Conservation (phyloP, 2,888 invertebrate genomes). For the Lutraria lutraria region DNA sequence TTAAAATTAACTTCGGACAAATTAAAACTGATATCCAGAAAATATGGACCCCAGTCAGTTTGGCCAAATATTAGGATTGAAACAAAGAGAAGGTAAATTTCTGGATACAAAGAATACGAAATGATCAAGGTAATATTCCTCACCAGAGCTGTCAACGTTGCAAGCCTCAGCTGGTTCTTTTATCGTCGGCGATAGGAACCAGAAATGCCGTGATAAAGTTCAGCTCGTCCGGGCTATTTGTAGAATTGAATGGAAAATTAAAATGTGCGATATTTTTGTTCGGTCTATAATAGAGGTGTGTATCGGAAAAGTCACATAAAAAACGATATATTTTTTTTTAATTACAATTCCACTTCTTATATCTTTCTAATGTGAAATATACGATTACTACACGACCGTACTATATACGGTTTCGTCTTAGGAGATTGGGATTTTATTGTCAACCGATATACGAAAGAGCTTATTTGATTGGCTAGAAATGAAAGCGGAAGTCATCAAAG, state of each 20-base stretch:
- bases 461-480: constrained; percentile 32
- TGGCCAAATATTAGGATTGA: neutral
- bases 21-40: too few species aligned
- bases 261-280: neutral
- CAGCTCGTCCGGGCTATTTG: neutral
- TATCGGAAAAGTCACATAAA: too few species aligned
- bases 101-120: too few species aligned
- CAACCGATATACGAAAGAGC: neutral
- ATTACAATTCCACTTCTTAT: too few species aligned
- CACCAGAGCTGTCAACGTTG: constrained; percentile 25
- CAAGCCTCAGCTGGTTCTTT: neutral
- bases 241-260: neutral
- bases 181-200: neutral
- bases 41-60: neutral
- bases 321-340: too few species aligned
- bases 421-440: neutral
- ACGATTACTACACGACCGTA: too few species aligned
- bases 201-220: neutral
- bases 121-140: too few species aligned
- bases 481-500: constrained; percentile 34
- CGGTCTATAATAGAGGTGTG: neutral
- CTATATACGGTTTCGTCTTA: neutral
- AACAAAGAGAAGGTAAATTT: too few species aligned
- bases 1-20: too few species aligned
- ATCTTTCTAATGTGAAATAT: too few species aligned